A percentile compares a stretch with the other conserved stretches of the same genome.
Evolutionary conservation across 2,888 invertebrate genomes (phyloP).

Genomic region (Ashinkailepas kermadecensis): DNA sequence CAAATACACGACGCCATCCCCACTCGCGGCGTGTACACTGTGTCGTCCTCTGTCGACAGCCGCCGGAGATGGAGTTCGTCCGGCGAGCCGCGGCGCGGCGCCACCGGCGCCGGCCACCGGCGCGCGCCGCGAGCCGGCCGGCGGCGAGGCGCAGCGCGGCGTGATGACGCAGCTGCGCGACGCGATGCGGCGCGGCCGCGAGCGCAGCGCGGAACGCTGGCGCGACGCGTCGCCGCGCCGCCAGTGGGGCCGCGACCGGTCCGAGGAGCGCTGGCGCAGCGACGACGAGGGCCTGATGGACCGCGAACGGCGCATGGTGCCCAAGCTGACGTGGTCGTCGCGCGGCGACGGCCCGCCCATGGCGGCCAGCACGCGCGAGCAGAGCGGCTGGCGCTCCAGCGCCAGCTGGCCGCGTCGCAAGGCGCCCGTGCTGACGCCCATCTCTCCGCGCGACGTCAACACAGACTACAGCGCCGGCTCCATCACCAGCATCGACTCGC

Average conservation of each 20-base stretch:
- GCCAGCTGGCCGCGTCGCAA: slow-evolving; percentile 32
- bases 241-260: slow-evolving; percentile 27
- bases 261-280: slow-evolving; percentile 30
- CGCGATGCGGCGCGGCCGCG: slow-evolving; percentile 28
- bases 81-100: background rate
- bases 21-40: background rate
- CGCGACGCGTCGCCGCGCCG: slow-evolving; percentile 26
- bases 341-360: slow-evolving; percentile 27
- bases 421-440: slow-evolving; percentile 30
- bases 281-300: slow-evolving; percentile 29
- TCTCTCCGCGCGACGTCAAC: slow-evolving; percentile 31
- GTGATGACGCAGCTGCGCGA: slow-evolving; percentile 25
- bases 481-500: slow-evolving; percentile 13
- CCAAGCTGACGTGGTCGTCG: slow-evolving; percentile 25
- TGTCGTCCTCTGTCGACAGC: slow-evolving; percentile 8
- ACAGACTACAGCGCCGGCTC: slow-evolving; percentile 27
- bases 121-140: background rate
- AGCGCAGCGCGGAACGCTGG: slow-evolving; percentile 30
- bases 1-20: too few relatives aligned
- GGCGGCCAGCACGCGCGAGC: slow-evolving; percentile 23
- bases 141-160: slow-evolving; percentile 16
- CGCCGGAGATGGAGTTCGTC: background rate
- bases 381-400: slow-evolving; percentile 26
- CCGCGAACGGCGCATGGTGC: slow-evolving; percentile 22
- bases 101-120: background rate